Conservation (phyloP, 2,888 invertebrate species). For the Eupithecia subfuscata region DNA sequence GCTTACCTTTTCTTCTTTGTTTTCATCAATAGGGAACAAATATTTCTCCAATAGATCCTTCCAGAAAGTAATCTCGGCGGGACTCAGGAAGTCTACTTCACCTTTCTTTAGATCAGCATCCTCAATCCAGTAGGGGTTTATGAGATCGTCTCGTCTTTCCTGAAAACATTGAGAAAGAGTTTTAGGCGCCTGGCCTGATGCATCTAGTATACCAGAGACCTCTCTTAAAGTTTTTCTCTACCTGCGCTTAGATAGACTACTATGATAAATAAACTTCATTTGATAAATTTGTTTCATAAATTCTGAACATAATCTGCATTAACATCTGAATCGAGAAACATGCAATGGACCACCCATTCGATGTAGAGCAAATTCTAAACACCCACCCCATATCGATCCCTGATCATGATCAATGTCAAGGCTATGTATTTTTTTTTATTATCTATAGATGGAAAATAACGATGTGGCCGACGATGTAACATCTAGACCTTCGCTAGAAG, state of each 20-base stretch:
- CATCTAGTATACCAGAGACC: not conserved
- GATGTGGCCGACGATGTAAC: too few species aligned
- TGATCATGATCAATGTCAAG: not conserved
- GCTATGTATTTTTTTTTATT: too few species aligned
- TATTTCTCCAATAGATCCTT: constrained; percentile 97
- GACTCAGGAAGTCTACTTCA: constrained; percentile 93
- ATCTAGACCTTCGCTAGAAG: too few species aligned
- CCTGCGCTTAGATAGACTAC: not conserved
- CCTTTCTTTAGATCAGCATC: constrained; percentile 95
- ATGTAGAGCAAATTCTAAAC: not conserved
- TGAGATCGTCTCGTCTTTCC: constrained; percentile 91
- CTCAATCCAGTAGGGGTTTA: constrained; percentile 97
- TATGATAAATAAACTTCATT: not conserved
- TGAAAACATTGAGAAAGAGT: constrained; percentile 48
- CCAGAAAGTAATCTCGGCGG: constrained; percentile 96
- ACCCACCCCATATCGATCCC: not conserved
- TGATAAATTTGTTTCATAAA: not conserved
- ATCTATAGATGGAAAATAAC: too few species aligned
- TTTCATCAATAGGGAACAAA: constrained; percentile 95
- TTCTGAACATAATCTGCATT: not conserved
- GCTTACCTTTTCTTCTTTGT: constrained; percentile 94
- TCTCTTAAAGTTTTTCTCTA: not conserved
- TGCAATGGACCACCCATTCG: not conserved
- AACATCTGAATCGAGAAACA: not conserved
- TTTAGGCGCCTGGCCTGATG: not conserved